A percentile compares a stretch with the other conserved stretches of the same genome.
Evolutionary conservation across 37 sponge, comb jelly and placozoan genomes (phyloP).

Genomic region (Dysidea cf. avara): DNA sequence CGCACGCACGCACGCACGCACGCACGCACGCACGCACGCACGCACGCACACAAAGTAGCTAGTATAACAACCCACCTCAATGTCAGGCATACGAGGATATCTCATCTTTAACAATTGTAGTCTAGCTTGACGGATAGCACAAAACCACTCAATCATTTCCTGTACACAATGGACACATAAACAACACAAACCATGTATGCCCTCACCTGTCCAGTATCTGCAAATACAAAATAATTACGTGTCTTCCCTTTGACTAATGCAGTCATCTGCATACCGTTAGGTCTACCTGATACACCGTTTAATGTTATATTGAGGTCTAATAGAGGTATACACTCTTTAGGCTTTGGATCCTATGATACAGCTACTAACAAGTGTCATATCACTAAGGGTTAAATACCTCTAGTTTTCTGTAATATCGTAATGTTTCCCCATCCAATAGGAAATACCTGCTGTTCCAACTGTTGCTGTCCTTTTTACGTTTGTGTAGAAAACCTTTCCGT

Average conservation of each 20-base stretch:
- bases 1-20: constrained; percentile 7
- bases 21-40: constrained; percentile 11
- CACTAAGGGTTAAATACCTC: not conserved
- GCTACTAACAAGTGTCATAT: not conserved
- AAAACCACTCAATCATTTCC: constrained; percentile 70
- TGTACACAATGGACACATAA: constrained; percentile 11
- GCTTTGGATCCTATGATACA: constrained; percentile 28
- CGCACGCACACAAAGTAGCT: constrained; percentile 12
- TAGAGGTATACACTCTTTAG: constrained; percentile 56
- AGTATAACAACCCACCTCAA: constrained; percentile 26
- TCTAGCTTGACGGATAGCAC: constrained; percentile 65
- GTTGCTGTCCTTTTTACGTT: constrained; percentile 59
- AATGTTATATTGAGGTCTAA: constrained; percentile 64
- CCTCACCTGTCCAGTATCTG: constrained; percentile 64
- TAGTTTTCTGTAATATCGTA: not conserved
- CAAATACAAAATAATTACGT: constrained; percentile 73
- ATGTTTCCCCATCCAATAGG: constrained; percentile 28
- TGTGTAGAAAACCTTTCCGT: constrained; percentile 43
- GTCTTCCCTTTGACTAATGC: constrained; percentile 64
- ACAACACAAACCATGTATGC: not conserved
- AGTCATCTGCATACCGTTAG: constrained; percentile 80
- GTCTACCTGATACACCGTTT: constrained; percentile 67
- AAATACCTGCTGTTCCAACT: constrained; percentile 55
- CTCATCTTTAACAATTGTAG: constrained; percentile 24
- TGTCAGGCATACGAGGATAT: constrained; percentile 19